Percentiles rank a stretch among this genome's conserved stretches.
Evolutionary conservation across 2,797 vertebrate genomes (phyloP).

Genomic region (Enteromius afrohamiltoni): DNA sequence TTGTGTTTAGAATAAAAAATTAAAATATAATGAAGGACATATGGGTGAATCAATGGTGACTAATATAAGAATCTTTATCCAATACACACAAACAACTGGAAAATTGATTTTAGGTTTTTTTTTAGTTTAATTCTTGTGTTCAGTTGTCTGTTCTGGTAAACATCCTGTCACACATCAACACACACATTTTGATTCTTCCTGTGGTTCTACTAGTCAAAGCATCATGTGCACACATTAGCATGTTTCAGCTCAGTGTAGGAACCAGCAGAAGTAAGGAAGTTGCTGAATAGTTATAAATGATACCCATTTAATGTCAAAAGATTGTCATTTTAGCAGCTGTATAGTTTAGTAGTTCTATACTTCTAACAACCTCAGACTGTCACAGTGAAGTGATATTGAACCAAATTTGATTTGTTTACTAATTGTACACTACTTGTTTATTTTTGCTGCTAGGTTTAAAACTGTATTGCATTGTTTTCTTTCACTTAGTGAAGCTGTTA

Average conservation of each 20-base stretch:
- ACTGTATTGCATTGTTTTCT: not conserved
- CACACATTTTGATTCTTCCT: not conserved
- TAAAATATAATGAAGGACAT: not conserved
- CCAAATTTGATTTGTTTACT: not conserved
- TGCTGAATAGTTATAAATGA: not conserved
- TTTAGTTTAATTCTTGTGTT: not conserved
- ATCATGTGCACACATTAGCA: not conserved
- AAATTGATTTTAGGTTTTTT: not conserved
- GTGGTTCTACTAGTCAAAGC: constrained; percentile 5
- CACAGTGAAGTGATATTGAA: not conserved
- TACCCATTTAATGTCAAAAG: not conserved
- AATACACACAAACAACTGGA: not conserved
- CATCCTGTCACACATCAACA: not conserved
- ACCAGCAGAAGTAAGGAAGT: not conserved
- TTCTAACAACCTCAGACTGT: not conserved
- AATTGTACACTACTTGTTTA: not conserved
- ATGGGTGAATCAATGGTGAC: not conserved
- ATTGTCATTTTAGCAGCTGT: not conserved
- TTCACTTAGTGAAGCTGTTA: constrained; percentile 3
- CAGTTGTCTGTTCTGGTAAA: not conserved
- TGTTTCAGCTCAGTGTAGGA: not conserved
- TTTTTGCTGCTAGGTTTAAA: not conserved
- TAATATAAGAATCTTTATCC: not conserved
- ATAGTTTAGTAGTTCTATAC: not conserved
- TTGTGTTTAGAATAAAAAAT: not conserved